Evolutionary conservation across 2,113 vertebrate species (phyloP).

Genomic region (Taurulus bubalis): DNA sequence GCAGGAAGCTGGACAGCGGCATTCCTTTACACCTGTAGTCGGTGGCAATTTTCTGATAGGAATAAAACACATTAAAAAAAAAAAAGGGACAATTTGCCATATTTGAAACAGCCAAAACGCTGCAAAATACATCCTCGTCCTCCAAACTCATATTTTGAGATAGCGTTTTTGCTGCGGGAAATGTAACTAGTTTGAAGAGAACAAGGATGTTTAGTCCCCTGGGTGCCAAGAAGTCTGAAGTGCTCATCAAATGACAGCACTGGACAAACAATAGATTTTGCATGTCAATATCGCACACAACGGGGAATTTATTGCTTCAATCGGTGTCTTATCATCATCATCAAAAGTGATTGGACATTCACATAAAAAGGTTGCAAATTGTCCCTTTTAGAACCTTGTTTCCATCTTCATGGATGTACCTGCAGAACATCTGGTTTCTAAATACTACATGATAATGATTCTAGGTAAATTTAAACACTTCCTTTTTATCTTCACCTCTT

Average conservation of each 20-base stretch:
- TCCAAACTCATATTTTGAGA: not conserved
- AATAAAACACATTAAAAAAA: not conserved
- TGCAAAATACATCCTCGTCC: not conserved
- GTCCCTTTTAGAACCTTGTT: not conserved
- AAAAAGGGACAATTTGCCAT: not conserved
- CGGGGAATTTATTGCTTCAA: not conserved
- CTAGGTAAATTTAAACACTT: not conserved
- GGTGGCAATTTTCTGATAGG: constrained; percentile 90
- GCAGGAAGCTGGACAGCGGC: constrained; percentile 97
- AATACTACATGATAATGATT: not conserved
- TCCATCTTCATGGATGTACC: not conserved
- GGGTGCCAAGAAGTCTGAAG: not conserved
- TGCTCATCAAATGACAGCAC: not conserved
- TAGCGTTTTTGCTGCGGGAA: not conserved
- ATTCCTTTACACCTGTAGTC: constrained; percentile 97
- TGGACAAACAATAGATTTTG: too few species aligned
- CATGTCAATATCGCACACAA: not conserved
- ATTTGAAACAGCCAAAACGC: not conserved
- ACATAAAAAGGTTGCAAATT: not conserved
- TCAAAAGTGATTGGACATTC: not conserved
- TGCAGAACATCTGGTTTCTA: not conserved
- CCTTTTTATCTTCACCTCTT: not conserved
- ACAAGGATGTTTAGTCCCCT: not conserved
- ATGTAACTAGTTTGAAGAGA: not conserved
- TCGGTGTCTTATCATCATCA: not conserved